phyloP scores from a whole-genome alignment of 2,113 vertebrate species.

The Brienomyrus longianalis region DNA sequence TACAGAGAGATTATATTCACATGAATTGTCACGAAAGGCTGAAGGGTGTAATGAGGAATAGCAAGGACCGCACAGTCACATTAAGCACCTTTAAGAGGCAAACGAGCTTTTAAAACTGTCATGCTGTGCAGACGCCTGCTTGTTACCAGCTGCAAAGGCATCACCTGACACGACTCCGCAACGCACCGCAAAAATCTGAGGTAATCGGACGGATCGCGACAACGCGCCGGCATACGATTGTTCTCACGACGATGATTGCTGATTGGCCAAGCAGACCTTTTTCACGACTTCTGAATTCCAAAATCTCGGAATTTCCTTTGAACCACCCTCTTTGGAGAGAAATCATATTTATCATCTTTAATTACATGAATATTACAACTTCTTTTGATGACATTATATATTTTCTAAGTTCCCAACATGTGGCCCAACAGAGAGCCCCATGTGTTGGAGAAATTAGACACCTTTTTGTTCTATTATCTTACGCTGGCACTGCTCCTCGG shows the following conservation, averaged over 20 bases:
- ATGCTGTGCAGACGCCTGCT: background rate
- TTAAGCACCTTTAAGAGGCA: slow-evolving; percentile 7
- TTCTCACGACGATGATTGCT: no score
- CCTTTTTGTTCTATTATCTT: slow-evolving; percentile 1
- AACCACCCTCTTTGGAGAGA: background rate
- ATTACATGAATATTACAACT: background rate
- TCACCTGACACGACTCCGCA: background rate
- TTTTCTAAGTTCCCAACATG: background rate
- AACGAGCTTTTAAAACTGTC: background rate
- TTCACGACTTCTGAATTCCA: background rate
- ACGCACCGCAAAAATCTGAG: slow-evolving; percentile 36
- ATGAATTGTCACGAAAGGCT: background rate
- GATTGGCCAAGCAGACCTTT: background rate
- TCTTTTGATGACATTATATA: background rate
- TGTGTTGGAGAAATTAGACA: background rate
- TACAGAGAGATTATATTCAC: background rate
- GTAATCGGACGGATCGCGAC: slow-evolving; percentile 15
- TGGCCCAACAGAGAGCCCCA: background rate
- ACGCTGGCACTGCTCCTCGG: background rate
- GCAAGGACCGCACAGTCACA: background rate
- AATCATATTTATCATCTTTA: background rate
- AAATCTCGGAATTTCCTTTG: background rate
- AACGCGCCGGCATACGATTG: background rate
- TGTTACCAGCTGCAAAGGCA: background rate
- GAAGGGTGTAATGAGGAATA: background rate